A percentile compares a stretch with the other conserved stretches of the same genome.
These are phyloP conservation scores for Epinotia brunnichana DNA, from an alignment of 2,888 invertebrate genomes.

Conservation along the genomic window DNA sequence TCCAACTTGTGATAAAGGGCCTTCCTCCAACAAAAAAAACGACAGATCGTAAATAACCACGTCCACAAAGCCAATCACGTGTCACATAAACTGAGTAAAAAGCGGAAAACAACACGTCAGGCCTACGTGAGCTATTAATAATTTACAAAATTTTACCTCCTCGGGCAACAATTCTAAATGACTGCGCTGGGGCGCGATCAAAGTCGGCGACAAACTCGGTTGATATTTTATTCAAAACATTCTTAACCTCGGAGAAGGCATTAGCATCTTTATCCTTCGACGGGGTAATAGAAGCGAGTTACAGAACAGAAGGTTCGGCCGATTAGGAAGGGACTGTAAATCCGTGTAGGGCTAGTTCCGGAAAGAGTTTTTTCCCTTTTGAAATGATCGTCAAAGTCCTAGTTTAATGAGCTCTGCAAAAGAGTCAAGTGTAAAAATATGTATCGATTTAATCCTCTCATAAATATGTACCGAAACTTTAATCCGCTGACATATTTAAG, in stretches of 20 bases:
- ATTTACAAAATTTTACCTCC: slow-evolving; percentile 28
- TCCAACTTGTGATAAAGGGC: too few species aligned
- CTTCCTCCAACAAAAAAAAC: neutral
- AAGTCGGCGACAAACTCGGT: slow-evolving; percentile 23
- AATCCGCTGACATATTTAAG: too few species aligned
- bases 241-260: slow-evolving; percentile 27
- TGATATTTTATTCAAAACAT: slow-evolving; percentile 38
- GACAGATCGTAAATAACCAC: neutral
- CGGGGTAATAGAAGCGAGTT: slow-evolving; percentile 17
- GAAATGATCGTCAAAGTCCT: too few species aligned
- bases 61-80: neutral
- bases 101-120: slow-evolving; percentile 9
- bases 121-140: slow-evolving; percentile 29
- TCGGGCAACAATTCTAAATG: slow-evolving; percentile 32
- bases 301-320: slow-evolving; percentile 23
- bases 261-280: slow-evolving; percentile 12
- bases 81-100: neutral
- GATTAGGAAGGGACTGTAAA: slow-evolving; percentile 18
- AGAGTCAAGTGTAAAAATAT: too few species aligned
- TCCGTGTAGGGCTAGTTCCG: slow-evolving; percentile 2
- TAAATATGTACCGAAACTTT: too few species aligned
- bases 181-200: slow-evolving; percentile 22
- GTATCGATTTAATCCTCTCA: too few species aligned
- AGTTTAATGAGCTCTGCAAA: too few species aligned
- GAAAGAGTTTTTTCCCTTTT: too few species aligned